These are phyloP conservation scores for Myoxocephalus aenaeus DNA, from an alignment of 2,797 vertebrate genomes.

Conservation along the genomic window DNA sequence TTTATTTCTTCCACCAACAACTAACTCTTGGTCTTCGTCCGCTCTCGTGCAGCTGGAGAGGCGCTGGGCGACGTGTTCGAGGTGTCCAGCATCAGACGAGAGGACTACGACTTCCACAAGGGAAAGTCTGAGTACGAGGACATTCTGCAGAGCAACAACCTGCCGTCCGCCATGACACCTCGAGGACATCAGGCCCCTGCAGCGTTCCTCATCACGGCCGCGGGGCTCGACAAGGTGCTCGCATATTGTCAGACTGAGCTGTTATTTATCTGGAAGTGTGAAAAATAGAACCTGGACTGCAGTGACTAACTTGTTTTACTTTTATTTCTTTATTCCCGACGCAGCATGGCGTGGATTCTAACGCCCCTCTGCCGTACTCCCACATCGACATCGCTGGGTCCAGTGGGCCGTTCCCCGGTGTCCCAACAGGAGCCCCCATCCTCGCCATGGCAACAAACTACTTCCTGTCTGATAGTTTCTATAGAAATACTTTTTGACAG, in stretches of 20 bases:
- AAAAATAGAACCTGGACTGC: background rate
- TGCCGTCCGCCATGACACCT: conserved; percentile 84
- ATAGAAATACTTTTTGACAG: no score
- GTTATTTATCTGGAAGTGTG: background rate
- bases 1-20: background rate
- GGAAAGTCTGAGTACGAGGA: conserved; percentile 89
- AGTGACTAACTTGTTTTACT: conserved; percentile 20
- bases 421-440: conserved; percentile 87
- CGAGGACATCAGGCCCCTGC: conserved; percentile 87
- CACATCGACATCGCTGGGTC: conserved; percentile 89
- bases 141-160: conserved; percentile 86
- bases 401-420: conserved; percentile 86
- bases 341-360: conserved; percentile 85
- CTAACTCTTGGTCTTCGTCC: background rate
- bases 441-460: conserved; percentile 85
- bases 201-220: conserved; percentile 89
- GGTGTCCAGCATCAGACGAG: conserved; percentile 85
- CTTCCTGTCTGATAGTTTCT: conserved; percentile 64
- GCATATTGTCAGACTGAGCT: background rate
- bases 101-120: conserved; percentile 88
- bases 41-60: conserved; percentile 80
- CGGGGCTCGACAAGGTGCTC: conserved; percentile 86
- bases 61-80: conserved; percentile 85
- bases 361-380: conserved; percentile 82
- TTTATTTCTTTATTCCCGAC: background rate